Percentiles rank a stretch among this genome's conserved stretches.
Conservation (phyloP, 2,888 invertebrate genomes). For the Yponomeuta sedellus region DNA sequence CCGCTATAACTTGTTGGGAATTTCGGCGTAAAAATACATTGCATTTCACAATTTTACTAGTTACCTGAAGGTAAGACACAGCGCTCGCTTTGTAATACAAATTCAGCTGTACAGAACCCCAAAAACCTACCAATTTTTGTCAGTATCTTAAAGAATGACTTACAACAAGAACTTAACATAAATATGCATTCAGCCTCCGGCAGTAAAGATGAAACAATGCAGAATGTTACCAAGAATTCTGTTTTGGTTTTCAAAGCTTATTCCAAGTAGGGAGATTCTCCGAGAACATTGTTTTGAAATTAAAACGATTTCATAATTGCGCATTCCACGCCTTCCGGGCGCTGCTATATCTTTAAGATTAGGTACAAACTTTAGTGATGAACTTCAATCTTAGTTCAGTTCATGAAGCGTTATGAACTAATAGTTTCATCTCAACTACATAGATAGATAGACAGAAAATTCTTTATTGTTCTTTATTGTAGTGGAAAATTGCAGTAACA, state of each 20-base stretch:
- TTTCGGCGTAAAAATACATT: no score
- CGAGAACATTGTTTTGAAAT: conserved; percentile 73
- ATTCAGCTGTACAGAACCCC: no score
- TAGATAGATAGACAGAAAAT: no score
- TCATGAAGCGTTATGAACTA: neutral
- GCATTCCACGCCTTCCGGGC: conserved; percentile 68
- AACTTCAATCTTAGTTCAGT: neutral
- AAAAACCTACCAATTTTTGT: no score
- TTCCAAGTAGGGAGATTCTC: conserved; percentile 66
- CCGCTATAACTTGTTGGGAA: no score
- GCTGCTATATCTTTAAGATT: neutral
- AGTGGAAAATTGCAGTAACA: no score
- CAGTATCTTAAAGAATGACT: neutral
- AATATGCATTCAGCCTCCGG: conserved; percentile 22
- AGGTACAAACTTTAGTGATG: neutral
- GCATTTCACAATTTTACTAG: no score
- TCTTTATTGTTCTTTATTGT: no score
- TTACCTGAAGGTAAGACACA: no score
- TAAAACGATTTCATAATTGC: conserved; percentile 77
- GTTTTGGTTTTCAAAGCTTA: conserved; percentile 62
- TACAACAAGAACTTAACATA: neutral
- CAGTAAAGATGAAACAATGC: conserved; percentile 67
- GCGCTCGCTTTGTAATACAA: no score
- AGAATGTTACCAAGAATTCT: conserved; percentile 68
- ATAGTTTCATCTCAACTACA: neutral